A percentile compares a stretch with the other conserved stretches of the same genome.
Evolutionary conservation across 30 jellyfish, hydroid and myxozoan genomes (phyloP).

Genomic region (Phacellophora camtschatica): DNA sequence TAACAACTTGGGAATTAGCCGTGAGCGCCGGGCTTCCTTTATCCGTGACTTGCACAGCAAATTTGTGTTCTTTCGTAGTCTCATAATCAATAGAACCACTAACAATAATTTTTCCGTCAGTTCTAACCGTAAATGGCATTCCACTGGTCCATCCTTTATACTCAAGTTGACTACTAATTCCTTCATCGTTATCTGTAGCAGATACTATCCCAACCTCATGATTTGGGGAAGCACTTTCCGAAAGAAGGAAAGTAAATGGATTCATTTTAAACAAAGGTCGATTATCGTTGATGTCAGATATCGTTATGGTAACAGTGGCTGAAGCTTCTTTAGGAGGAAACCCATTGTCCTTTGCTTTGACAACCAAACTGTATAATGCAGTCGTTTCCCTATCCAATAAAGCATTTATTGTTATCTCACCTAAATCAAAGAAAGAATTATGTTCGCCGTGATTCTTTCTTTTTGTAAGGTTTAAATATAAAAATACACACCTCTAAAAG

Average conservation of each 20-base stretch:
- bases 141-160: constrained; percentile 10
- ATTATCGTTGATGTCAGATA: constrained; percentile 80
- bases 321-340: constrained; percentile 26
- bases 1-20: background rate
- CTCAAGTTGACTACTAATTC: constrained; percentile 28
- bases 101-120: constrained; percentile 20
- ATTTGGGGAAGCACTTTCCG: background rate
- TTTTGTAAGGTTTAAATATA: too few species aligned
- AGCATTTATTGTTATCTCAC: constrained; percentile 29
- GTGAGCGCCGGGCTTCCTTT: constrained; percentile 51
- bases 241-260: constrained; percentile 16
- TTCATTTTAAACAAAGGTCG: constrained; percentile 50
- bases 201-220: constrained; percentile 11
- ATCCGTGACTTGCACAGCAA: constrained; percentile 42
- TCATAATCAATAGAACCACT: constrained; percentile 28
- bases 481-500: too few species aligned
- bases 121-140: background rate
- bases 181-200: constrained; percentile 47
- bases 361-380: constrained; percentile 19
- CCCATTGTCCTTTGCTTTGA: constrained; percentile 77
- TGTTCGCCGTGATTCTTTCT: too few species aligned
- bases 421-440: background rate
- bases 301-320: constrained; percentile 45
- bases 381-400: constrained; percentile 60
- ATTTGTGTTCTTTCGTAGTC: background rate